phyloP scores from a whole-genome alignment of 2,888 invertebrate species.

The Plebejus anna region DNA sequence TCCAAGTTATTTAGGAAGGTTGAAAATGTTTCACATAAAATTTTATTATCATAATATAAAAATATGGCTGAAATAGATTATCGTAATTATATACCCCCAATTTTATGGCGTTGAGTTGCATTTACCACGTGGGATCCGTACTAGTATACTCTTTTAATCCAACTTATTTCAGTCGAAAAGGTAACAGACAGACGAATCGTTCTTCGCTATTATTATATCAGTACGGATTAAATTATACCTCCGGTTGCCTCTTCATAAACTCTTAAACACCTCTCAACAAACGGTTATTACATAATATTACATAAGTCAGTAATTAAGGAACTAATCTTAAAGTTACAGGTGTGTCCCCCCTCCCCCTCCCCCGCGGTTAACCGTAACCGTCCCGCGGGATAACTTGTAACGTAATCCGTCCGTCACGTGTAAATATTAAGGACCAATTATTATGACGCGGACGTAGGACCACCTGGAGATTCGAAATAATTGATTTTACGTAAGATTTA shows the following conservation, averaged over 20 bases:
- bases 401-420: not conserved
- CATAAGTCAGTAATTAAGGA: not conserved
- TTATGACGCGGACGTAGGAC: not conserved
- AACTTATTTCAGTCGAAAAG: too few species aligned
- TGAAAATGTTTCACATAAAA: too few species aligned
- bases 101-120: too few species aligned
- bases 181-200: too few species aligned
- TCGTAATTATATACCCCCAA: too few species aligned
- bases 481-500: not conserved
- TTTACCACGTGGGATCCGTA: too few species aligned
- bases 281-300: not conserved
- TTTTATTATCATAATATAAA: too few species aligned
- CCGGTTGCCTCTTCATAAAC: too few species aligned
- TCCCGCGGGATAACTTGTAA: not conserved
- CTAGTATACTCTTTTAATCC: too few species aligned
- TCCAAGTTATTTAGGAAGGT: too few species aligned
- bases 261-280: not conserved
- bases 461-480: not conserved
- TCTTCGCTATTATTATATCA: not conserved
- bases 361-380: not conserved
- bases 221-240: too few species aligned
- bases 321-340: not conserved
- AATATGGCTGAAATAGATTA: too few species aligned
- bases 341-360: not conserved
- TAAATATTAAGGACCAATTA: constrained; percentile 6